These are phyloP conservation scores for Typhlomys cinereus DNA, from an alignment of 2,113 vertebrate species.

Conservation along the genomic window DNA sequence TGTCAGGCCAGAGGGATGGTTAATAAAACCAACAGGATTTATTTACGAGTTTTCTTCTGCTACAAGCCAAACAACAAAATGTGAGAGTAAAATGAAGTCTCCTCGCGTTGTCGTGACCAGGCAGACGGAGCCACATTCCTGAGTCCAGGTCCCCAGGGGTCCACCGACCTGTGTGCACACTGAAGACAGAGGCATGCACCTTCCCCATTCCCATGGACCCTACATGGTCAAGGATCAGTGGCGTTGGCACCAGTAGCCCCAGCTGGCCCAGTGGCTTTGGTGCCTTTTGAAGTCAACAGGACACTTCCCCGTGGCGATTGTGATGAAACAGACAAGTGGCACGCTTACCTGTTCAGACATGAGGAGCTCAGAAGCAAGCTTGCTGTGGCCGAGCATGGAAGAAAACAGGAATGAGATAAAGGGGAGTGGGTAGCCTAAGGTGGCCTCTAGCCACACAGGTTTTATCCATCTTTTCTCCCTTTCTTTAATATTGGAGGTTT, in stretches of 20 bases:
- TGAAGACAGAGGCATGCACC: background rate
- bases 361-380: background rate
- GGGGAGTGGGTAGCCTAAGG: background rate
- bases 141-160: background rate
- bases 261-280: background rate
- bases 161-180: background rate
- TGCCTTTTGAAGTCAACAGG: background rate
- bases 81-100: background rate
- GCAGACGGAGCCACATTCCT: background rate
- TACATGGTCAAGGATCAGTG: too few species aligned
- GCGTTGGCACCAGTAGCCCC: background rate
- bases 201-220: background rate
- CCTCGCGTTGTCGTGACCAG: background rate
- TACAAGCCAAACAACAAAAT: constrained; percentile 52
- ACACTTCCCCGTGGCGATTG: background rate
- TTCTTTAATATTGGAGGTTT: background rate
- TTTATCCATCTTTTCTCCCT: background rate
- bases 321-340: background rate
- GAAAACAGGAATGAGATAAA: background rate
- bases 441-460: background rate
- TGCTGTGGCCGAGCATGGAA: background rate
- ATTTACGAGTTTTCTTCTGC: constrained; percentile 64
- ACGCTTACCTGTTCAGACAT: background rate
- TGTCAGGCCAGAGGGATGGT: constrained; percentile 31
- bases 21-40: constrained; percentile 57